phyloP scores from a whole-genome alignment of 2,888 invertebrate species.

The Charanyca ferruginea region DNA sequence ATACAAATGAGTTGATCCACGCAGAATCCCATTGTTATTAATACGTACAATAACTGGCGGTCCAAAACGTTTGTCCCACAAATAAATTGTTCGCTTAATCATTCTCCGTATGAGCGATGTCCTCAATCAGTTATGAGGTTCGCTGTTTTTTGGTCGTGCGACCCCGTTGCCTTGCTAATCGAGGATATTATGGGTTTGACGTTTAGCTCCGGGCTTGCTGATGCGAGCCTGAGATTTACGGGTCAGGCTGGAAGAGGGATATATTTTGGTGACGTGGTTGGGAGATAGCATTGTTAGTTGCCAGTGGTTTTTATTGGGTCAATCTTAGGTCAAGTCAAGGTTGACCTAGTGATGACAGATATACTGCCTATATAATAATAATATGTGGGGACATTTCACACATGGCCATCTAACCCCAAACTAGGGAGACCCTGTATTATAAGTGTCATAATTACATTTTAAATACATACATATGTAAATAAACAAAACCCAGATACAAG shows the following conservation, averaged over 20 bases:
- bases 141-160: conserved; percentile 74
- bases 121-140: conserved; percentile 72
- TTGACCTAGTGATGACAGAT: no score
- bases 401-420: no score
- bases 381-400: no score
- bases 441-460: no score
- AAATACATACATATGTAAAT: no score
- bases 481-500: no score
- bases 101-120: conserved; percentile 78
- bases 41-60: conserved; percentile 62
- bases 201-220: conserved; percentile 63
- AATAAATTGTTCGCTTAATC: conserved; percentile 84
- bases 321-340: no score
- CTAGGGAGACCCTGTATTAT: no score
- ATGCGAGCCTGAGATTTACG: conserved; percentile 62
- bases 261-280: conserved; percentile 7
- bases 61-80: conserved; percentile 69
- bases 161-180: conserved; percentile 75
- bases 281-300: neutral
- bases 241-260: conserved; percentile 27
- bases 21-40: conserved; percentile 59
- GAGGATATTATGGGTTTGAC: conserved; percentile 75
- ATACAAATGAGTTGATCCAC: conserved; percentile 60
- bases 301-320: neutral
- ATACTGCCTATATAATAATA: no score